A percentile compares a stretch with the other conserved stretches of the same genome.
phyloP scores from a whole-genome alignment of 1,140 invertebrate species.

The Calephelis virginiensis region DNA sequence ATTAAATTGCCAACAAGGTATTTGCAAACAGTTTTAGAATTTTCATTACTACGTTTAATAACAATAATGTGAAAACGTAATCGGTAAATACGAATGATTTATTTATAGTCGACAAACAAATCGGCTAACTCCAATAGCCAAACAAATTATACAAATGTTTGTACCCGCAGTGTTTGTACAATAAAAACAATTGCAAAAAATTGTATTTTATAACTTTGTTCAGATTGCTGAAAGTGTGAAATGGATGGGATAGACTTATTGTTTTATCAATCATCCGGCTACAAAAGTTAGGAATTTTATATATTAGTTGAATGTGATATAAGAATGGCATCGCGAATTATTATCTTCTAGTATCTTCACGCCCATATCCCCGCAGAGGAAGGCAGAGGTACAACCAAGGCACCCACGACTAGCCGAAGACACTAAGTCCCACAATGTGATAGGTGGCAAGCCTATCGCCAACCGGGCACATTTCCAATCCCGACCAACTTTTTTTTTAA shows the following conservation, averaged over 20 bases:
- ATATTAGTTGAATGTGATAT: no score
- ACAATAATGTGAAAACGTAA: neutral
- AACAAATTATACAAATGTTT: slow-evolving; percentile 15
- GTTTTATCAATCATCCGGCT: neutral
- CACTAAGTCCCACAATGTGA: no score
- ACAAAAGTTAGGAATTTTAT: no score
- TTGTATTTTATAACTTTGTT: slow-evolving; percentile 7
- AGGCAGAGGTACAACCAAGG: no score
- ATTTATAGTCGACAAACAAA: slow-evolving; percentile 7
- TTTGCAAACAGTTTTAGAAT: neutral
- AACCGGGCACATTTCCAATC: no score
- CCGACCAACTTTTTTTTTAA: no score
- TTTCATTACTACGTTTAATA: neutral
- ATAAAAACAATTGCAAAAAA: slow-evolving; percentile 9
- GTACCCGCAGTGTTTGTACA: slow-evolving; percentile 1
- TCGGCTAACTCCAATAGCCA: slow-evolving; percentile 5
- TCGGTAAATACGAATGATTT: slow-evolving; percentile 14
- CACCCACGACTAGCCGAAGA: no score
- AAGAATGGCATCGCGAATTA: no score
- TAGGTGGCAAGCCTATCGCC: no score
- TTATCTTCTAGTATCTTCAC: no score
- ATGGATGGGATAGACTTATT: neutral
- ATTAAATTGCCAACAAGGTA: no score
- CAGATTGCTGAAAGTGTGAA: neutral
- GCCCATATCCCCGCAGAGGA: no score